Base-by-base conservation (phyloP, 1,140 invertebrate genomes). In the Lucilia sericata region DNA sequence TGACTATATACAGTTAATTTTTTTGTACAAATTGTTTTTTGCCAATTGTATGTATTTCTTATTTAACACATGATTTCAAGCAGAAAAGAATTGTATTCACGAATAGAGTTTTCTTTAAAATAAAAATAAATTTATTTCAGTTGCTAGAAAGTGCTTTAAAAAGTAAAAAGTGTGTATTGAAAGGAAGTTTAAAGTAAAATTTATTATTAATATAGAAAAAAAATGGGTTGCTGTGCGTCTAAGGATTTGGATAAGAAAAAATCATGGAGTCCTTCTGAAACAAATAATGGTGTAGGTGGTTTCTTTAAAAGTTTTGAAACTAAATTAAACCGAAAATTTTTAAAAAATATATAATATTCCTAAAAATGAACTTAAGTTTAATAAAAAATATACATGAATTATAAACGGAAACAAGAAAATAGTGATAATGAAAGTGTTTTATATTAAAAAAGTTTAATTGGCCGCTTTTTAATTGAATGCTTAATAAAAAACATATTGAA, bases 191-290 rank as follows among this genome's bases (percentile, higher is more conserved):
- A 83, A 74, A 60, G 55, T 74, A 42, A 42, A 49, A 49, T 2
- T 49, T 60, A 74, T 47, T 25, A 83, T 10, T 12, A 51, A 74
- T 74, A 74, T 76, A 65, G 19, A 74, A 60, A 2, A 30, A 30
- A 30, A 30, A 82, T 84, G 84, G 84, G 84, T 34, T 85, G 88
- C 84, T 89, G 88, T 85, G 88, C 88, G 83, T 89, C 88, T 74
- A 90, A 90, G 86, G 88, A 90, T 86, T 83, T 88, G 78, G 88
- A 90, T 80, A 87, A 88, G 25, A 88, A 88, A 85, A 88, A 88
- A 70, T 90, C 88, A 19, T 90, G 88, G 88, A 90, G 88, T 80
- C 88, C 88, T 83, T 87, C 89, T 49, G 88, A 90, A 83, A 87
- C 88, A 74, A 30, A 30, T 30, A 90, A 89, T 85, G 88, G 87